Evolutionary conservation across 2,797 vertebrate genomes (phyloP), one percentile per base, ranked within the genome.

Genomic region (Melanogrammus aeglefinus): DNA sequence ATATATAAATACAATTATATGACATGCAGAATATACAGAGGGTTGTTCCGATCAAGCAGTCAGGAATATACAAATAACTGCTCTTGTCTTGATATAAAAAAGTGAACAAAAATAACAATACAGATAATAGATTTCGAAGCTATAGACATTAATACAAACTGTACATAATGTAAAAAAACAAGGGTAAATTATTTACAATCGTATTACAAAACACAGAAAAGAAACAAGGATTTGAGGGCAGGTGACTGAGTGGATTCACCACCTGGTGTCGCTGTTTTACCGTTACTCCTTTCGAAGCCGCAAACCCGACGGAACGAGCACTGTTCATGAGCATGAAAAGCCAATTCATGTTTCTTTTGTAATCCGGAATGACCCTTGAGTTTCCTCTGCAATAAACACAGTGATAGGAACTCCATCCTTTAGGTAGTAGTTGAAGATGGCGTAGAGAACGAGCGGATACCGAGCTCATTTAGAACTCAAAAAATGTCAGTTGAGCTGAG

Each of bases 1-100:
- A 84, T 82, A 84, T 82, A 88, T 87, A 92, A 88, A 89, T 88
- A 92, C 79, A 84, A 85, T 69, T 75, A 80, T 78, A 85, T 69
- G 86, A 63, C 81, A 72, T 44, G 81, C 79, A 83, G 73, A 81
- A 77, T 78, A 39, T 39, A 79, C 57, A 44, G 78, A 86, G 76
- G 79, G 78, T 85, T 76, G 0, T 73, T 73, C 80, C 38, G 8
- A 86, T 90, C 83, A 86, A 91, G 87, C 88, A 87, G 90, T 76
- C 83, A 84, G 78, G 72, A 6, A 33, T 80, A 16, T 44, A 51
- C 66, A 78, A 76, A 78, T 80, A 88, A 88, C 84, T 79, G 87
- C 89, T 86, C 88, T 90, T 85, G 91, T 92, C 91, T 75, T 83
- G 81, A 85, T 81, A 73, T 72, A 79, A 82, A 81, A 13, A 36